Conservation (phyloP, 2,797 vertebrate species). For the Simalia tracyae region DNA sequence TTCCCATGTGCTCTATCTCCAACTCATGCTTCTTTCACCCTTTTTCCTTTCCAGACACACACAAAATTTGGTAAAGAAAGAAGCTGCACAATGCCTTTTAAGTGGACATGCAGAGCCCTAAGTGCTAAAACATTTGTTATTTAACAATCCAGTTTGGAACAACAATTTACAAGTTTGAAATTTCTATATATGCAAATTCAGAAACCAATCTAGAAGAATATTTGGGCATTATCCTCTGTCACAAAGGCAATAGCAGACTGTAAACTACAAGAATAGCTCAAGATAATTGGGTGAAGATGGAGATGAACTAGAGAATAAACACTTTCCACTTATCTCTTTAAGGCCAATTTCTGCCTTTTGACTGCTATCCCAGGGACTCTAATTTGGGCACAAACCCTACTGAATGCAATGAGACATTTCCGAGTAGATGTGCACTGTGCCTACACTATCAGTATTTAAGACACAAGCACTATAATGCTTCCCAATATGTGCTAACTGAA, state of each 20-base stretch:
- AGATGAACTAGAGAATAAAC: background rate
- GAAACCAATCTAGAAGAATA: background rate
- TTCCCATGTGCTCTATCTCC: background rate
- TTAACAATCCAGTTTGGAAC: background rate
- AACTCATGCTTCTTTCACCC: background rate
- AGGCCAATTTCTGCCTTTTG: background rate
- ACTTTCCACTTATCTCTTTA: no score
- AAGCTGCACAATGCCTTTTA: background rate
- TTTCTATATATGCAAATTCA: background rate
- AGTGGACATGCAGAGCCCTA: background rate
- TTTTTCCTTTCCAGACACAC: background rate
- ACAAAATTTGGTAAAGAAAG: background rate
- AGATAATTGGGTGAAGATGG: background rate
- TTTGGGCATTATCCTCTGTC: background rate
- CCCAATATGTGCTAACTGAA: background rate
- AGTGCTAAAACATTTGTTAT: background rate
- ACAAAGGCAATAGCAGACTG: background rate
- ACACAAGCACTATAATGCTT: background rate
- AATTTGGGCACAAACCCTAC: background rate
- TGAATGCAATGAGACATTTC: background rate
- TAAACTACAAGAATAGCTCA: background rate
- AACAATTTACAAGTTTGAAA: background rate
- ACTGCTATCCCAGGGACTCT: background rate
- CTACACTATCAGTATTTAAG: background rate
- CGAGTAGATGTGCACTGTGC: background rate